Evolutionary conservation across 2,888 invertebrate species (phyloP).

Genomic region (Drosophila tripunctata): DNA sequence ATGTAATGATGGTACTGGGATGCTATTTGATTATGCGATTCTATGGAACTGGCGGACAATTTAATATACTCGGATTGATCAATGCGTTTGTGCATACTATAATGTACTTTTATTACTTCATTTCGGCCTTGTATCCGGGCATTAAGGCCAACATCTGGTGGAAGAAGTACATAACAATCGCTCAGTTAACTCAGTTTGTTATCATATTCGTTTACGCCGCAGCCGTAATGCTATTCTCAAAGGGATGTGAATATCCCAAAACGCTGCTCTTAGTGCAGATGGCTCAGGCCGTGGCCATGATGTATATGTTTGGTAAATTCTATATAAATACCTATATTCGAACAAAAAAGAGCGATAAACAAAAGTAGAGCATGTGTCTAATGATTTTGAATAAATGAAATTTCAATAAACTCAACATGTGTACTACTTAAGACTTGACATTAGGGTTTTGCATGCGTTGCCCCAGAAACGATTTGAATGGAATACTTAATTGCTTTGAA

Average conservation of each 20-base stretch:
- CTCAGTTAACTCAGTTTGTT: constrained; percentile 86
- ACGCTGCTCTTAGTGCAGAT: constrained; percentile 85
- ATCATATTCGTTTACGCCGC: constrained; percentile 87
- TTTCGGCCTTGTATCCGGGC: constrained; percentile 84
- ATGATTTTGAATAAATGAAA: constrained; percentile 35
- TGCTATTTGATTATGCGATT: constrained; percentile 91
- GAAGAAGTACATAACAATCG: constrained; percentile 85
- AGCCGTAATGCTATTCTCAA: constrained; percentile 77
- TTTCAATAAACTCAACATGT: neutral
- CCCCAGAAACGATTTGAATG: neutral
- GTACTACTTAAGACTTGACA: neutral
- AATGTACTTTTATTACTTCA: constrained; percentile 85
- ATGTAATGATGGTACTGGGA: constrained; percentile 89
- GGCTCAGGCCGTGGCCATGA: constrained; percentile 85
- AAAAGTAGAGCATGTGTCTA: constrained; percentile 4
- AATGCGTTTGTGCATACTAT: constrained; percentile 85
- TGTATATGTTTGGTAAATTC: constrained; percentile 86
- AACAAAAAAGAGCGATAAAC: constrained; percentile 3
- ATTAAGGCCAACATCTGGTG: constrained; percentile 85
- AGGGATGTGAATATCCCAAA: constrained; percentile 86
- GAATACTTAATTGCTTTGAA: neutral
- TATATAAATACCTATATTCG: constrained; percentile 85
- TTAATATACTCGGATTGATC: constrained; percentile 83
- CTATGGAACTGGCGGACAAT: constrained; percentile 87
- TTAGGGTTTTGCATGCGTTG: neutral